Conservation (phyloP, 2,888 invertebrate genomes). For the Alloplasta piceator region DNA sequence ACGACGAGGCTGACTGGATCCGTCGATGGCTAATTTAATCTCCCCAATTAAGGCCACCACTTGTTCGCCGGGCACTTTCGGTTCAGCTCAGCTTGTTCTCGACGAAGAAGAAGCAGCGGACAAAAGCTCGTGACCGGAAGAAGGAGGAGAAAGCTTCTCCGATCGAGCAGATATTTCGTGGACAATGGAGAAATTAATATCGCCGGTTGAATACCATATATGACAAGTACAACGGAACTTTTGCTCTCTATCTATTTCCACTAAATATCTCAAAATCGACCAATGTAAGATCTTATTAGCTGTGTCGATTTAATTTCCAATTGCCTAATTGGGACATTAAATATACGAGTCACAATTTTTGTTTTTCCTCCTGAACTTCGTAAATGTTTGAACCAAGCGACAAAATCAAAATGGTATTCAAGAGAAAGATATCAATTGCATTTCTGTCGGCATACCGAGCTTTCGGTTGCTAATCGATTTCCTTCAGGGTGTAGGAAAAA, state of each 20-base stretch:
- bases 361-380: background rate
- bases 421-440: slow-evolving; percentile 42
- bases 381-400: background rate
- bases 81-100: slow-evolving; percentile 22
- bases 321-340: background rate
- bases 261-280: background rate
- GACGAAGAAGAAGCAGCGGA: slow-evolving; percentile 15
- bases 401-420: slow-evolving; percentile 26
- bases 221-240: background rate
- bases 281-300: no score
- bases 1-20: slow-evolving; percentile 20
- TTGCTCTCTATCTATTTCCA: background rate
- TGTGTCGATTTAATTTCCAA: no score
- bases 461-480: background rate
- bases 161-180: no score
- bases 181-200: background rate
- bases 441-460: slow-evolving; percentile 18
- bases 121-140: slow-evolving; percentile 7
- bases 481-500: background rate
- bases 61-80: slow-evolving; percentile 28
- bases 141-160: slow-evolving; percentile 14
- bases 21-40: slow-evolving; percentile 72
- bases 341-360: background rate
- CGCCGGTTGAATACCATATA: background rate
- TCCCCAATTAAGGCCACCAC: slow-evolving; percentile 67